phyloP scores from a whole-genome alignment of 2,888 invertebrate genomes.

The Ptychoptera albimana region DNA sequence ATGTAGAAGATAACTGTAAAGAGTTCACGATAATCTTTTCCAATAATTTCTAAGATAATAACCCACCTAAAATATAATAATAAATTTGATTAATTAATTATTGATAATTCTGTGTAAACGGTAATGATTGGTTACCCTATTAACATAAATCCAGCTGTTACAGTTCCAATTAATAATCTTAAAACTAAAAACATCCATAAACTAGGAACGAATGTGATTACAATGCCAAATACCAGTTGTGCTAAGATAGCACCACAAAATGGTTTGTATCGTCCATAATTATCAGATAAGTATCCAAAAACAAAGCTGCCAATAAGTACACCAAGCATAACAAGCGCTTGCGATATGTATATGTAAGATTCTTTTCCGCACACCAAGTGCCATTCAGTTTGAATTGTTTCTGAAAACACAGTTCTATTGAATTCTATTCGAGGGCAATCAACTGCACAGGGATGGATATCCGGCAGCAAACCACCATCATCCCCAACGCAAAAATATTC shows the following conservation, averaged over 20 bases:
- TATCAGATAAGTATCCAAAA: slow-evolving; percentile 60
- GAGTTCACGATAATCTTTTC: slow-evolving; percentile 36
- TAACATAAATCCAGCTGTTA: slow-evolving; percentile 72
- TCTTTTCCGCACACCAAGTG: slow-evolving; percentile 49
- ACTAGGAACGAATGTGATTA: slow-evolving; percentile 53
- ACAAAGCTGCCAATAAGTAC: slow-evolving; percentile 57
- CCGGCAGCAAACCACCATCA: slow-evolving; percentile 19
- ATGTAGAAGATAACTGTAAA: slow-evolving; percentile 44
- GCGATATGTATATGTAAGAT: slow-evolving; percentile 55
- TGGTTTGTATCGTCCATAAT: slow-evolving; percentile 60
- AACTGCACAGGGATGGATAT: slow-evolving; percentile 29
- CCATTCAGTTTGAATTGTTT: slow-evolving; percentile 63
- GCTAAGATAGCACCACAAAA: slow-evolving; percentile 55
- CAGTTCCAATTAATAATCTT: slow-evolving; percentile 54
- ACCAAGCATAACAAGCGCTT: slow-evolving; percentile 63
- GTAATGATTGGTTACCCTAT: slow-evolving; percentile 28
- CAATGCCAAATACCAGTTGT: slow-evolving; percentile 53
- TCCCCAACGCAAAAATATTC: slow-evolving; percentile 35
- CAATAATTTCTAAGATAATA: slow-evolving; percentile 50
- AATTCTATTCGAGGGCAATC: slow-evolving; percentile 42
- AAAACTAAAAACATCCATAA: slow-evolving; percentile 45
- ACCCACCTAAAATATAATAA: slow-evolving; percentile 36
- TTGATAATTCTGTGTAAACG: not conserved
- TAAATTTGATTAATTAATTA: not conserved
- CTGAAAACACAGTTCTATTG: slow-evolving; percentile 47